Evolutionary conservation across 2,797 vertebrate species (phyloP).

Genomic region (Monodelphis domestica): DNA sequence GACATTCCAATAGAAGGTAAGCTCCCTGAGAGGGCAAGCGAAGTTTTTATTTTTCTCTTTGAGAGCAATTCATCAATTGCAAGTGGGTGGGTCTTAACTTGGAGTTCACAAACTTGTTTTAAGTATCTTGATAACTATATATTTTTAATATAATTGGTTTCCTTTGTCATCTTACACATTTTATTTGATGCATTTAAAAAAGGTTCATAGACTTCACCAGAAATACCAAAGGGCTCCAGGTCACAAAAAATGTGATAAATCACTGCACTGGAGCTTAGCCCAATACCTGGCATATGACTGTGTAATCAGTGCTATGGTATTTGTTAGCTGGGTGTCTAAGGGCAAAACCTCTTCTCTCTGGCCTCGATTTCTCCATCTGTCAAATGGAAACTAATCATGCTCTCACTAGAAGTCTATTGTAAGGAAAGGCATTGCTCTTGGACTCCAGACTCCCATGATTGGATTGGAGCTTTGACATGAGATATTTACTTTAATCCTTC

Average conservation of each 20-base stretch:
- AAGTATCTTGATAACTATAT: not conserved
- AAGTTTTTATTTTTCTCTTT: not conserved
- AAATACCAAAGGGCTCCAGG: not conserved
- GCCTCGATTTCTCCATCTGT: not conserved
- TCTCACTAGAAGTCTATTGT: not conserved
- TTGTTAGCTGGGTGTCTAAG: not conserved
- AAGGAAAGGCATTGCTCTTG: not conserved
- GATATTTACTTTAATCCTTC: not conserved
- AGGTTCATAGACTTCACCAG: not conserved
- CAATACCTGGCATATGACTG: not conserved
- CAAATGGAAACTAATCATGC: not conserved
- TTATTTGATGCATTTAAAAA: not conserved
- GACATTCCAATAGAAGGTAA: not conserved
- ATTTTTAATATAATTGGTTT: not conserved
- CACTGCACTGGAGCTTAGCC: not conserved
- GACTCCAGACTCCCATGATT: not conserved
- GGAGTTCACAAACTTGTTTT: not conserved
- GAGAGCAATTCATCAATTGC: too few species aligned
- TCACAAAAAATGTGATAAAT: not conserved
- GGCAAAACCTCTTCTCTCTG: not conserved
- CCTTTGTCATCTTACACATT: not conserved
- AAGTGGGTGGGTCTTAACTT: not conserved
- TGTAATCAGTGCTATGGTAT: not conserved
- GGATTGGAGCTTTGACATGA: not conserved
- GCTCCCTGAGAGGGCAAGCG: not conserved